phyloP scores from a whole-genome alignment of 2,113 vertebrate species.

The Gopherus flavomarginatus region DNA sequence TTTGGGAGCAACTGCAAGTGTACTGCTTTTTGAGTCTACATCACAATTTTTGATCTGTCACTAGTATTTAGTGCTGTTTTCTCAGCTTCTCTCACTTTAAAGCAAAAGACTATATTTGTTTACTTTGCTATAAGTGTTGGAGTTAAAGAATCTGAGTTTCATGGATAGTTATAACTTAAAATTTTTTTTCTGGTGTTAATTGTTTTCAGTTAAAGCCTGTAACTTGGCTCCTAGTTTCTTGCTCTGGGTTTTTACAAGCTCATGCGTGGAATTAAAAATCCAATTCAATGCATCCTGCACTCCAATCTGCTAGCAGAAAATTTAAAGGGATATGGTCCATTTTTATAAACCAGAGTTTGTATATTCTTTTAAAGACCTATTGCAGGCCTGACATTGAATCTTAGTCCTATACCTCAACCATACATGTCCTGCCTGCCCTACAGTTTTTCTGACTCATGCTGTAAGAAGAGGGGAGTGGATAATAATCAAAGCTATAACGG shows the following conservation, averaged over 20 bases:
- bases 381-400: neutral
- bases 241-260: neutral
- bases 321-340: accelerated
- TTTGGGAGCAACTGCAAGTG: neutral
- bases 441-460: neutral
- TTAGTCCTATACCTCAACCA: neutral
- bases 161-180: neutral
- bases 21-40: neutral
- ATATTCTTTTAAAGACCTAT: neutral
- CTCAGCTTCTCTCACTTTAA: neutral
- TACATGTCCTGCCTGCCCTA: neutral
- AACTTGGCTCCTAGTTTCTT: accelerated
- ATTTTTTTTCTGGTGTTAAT: neutral
- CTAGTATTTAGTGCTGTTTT: neutral
- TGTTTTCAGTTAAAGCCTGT: neutral
- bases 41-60: neutral
- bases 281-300: neutral
- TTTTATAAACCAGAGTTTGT: neutral
- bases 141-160: neutral
- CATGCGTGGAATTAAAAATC: neutral
- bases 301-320: neutral
- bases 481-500: neutral
- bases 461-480: neutral
- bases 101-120: too few relatives aligned
- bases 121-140: neutral